These are phyloP conservation scores for Eurystomus gularis DNA, from an alignment of 2,113 vertebrate species.

Conservation along the genomic window DNA sequence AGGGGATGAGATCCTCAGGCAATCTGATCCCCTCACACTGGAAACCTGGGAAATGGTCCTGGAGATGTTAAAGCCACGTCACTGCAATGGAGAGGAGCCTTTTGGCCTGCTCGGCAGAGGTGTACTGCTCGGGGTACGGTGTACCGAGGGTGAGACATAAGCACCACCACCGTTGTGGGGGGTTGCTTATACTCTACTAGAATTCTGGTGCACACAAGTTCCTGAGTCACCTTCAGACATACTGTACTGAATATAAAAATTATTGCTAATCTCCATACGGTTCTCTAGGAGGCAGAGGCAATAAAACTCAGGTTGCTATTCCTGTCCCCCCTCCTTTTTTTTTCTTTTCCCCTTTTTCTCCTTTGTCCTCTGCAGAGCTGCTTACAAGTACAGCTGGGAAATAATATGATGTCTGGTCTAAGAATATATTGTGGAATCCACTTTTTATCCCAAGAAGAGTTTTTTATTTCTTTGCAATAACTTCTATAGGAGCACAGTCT, in stretches of 20 bases:
- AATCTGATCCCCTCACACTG: not conserved
- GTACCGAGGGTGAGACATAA: not conserved
- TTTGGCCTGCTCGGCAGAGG: not conserved
- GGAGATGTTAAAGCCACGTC: not conserved
- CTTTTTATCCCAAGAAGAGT: constrained; percentile 26
- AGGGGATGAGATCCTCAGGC: not conserved
- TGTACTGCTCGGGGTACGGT: not conserved
- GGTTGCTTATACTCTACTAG: not conserved
- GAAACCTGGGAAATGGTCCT: not conserved
- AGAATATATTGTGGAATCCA: constrained; percentile 31
- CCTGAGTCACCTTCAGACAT: constrained; percentile 55
- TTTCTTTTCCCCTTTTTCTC: not conserved
- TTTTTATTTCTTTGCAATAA: constrained; percentile 21
- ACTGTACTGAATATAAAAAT: constrained; percentile 46
- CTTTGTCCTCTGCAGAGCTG: constrained; percentile 31
- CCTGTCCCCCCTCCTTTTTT: not conserved
- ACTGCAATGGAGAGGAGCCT: accelerated
- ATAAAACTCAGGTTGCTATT: constrained; percentile 47
- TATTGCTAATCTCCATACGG: constrained; percentile 53
- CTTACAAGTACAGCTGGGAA: constrained; percentile 21
- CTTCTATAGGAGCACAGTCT: not conserved
- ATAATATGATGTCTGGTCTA: constrained; percentile 4
- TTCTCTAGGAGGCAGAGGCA: constrained; percentile 48
- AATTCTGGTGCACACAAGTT: not conserved
- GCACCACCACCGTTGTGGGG: not conserved